A percentile compares a stretch with the other conserved stretches of the same genome.
Evolutionary conservation across 2,797 vertebrate genomes (phyloP).

Genomic region (Sebastes trivittatus): DNA sequence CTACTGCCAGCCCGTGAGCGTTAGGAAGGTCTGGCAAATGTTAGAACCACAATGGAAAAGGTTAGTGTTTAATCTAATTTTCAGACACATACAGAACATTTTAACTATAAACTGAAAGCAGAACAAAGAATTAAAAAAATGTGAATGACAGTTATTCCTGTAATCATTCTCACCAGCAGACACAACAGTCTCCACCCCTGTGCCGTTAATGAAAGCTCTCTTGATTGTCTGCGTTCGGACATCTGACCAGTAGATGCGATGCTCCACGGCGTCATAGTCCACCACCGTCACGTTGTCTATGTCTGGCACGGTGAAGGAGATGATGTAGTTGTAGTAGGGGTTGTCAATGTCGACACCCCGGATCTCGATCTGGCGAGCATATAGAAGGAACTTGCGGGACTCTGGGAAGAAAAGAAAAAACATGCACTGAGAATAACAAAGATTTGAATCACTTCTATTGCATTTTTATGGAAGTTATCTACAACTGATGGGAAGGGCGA

Average conservation of each 20-base stretch:
- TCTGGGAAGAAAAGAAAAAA: constrained; percentile 73
- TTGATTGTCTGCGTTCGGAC: constrained; percentile 97
- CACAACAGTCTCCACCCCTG: constrained; percentile 94
- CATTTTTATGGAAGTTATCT: neutral
- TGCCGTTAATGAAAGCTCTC: constrained; percentile 96
- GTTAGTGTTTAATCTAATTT: neutral
- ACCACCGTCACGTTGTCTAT: constrained; percentile 97
- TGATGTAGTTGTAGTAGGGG: constrained; percentile 99
- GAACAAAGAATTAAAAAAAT: neutral
- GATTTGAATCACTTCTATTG: neutral
- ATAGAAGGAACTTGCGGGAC: constrained; percentile 94
- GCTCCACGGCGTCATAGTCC: constrained; percentile 93
- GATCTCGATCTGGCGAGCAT: constrained; percentile 97
- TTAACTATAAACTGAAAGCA: neutral
- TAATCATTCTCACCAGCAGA: constrained; percentile 87
- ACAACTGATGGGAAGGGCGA: neutral
- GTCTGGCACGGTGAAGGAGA: constrained; percentile 97
- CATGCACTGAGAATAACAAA: neutral
- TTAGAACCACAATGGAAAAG: neutral
- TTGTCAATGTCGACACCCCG: constrained; percentile 95
- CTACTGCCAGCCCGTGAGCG: constrained; percentile 93
- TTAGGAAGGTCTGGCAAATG: constrained; percentile 89
- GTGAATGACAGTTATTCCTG: neutral
- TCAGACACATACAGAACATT: neutral
- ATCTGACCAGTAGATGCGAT: constrained; percentile 98